Percentiles rank a stretch among this genome's conserved stretches.
phyloP scores from a whole-genome alignment of 2,113 vertebrate species.

The Campylorhamphus procurvoides region DNA sequence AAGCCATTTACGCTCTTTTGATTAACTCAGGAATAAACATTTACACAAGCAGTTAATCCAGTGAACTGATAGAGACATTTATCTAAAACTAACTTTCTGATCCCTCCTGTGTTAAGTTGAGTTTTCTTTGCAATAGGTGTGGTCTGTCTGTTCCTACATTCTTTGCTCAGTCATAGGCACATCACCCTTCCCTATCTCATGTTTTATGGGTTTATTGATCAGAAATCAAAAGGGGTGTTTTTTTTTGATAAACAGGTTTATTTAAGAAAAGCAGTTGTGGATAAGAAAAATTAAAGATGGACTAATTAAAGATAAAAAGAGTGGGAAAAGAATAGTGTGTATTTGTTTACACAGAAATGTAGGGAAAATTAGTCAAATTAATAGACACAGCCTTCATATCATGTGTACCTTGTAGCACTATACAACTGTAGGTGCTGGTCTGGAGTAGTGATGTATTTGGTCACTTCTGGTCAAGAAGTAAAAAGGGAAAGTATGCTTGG shows the following conservation, averaged over 20 bases:
- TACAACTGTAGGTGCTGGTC: background rate
- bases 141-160: background rate
- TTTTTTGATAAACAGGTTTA: background rate
- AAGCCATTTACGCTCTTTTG: background rate
- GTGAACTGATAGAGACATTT: background rate
- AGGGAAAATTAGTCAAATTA: background rate
- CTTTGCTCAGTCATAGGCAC: background rate
- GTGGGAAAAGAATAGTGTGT: background rate
- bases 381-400: background rate
- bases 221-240: background rate
- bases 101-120: background rate
- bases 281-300: background rate
- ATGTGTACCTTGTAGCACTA: background rate
- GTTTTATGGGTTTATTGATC: background rate
- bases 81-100: background rate
- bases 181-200: background rate
- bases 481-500: background rate
- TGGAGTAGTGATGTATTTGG: background rate
- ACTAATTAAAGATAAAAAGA: background rate
- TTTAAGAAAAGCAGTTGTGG: background rate
- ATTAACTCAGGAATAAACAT: background rate
- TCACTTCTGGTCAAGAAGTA: background rate
- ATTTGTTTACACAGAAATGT: background rate
- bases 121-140: background rate
- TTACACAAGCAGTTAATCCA: background rate